phyloP scores from a whole-genome alignment of 1,140 invertebrate genomes.

The Pseudomyrmex cubaensis region DNA sequence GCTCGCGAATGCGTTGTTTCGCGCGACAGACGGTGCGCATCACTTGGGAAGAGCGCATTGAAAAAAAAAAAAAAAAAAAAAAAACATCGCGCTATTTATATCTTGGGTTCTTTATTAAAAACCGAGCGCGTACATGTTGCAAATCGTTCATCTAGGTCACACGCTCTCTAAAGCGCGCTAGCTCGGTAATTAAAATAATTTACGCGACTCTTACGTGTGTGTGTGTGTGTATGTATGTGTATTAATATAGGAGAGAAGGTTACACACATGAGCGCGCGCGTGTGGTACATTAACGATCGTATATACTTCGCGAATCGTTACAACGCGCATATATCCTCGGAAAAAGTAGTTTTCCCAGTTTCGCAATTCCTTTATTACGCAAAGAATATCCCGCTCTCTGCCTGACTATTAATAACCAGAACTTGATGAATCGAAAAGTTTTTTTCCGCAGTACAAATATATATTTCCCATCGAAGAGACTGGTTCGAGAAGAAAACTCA shows the following conservation, averaged over 20 bases:
- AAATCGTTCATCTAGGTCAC: slow-evolving; percentile 51
- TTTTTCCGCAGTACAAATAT: background rate
- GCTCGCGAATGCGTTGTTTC: slow-evolving; percentile 31
- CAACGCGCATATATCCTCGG: slow-evolving; percentile 10
- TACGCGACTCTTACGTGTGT: slow-evolving; percentile 12
- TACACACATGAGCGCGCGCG: background rate
- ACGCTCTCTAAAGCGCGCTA: slow-evolving; percentile 51
- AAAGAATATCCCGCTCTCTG: background rate
- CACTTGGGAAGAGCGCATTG: background rate
- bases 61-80: background rate
- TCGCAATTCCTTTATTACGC: background rate
- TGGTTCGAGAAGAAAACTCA: no score
- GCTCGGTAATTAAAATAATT: slow-evolving; percentile 51
- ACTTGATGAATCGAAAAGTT: background rate
- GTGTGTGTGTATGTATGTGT: background rate
- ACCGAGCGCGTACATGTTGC: background rate
- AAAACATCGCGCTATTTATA: no score
- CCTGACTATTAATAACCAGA: background rate
- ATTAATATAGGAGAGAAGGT: slow-evolving; percentile 13
- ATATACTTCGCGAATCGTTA: slow-evolving; percentile 4
- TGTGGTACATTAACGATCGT: slow-evolving; percentile 20
- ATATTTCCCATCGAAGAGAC: no score
- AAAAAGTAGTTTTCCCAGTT: slow-evolving; percentile 17
- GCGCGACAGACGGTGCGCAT: slow-evolving; percentile 13
- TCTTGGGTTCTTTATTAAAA: no score